phyloP scores from a whole-genome alignment of 2,888 invertebrate species.

The Eupithecia subfuscata region DNA sequence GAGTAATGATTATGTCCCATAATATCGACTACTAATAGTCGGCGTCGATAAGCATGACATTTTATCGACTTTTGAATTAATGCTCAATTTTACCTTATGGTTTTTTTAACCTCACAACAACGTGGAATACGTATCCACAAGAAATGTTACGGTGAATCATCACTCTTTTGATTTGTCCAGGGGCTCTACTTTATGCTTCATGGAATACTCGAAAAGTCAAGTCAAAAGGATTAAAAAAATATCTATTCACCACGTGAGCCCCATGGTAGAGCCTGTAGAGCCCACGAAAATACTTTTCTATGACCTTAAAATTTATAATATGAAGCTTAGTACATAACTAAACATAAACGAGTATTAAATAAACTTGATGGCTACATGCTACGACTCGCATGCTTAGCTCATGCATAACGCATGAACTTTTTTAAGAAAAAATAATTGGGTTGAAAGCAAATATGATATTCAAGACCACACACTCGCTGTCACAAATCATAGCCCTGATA shows the following conservation, averaged over 20 bases:
- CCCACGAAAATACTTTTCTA: neutral
- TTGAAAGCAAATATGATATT: constrained; percentile 17
- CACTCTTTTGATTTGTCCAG: neutral
- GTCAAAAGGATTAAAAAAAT: neutral
- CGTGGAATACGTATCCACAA: neutral
- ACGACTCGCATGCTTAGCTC: neutral
- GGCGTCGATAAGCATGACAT: constrained; percentile 55
- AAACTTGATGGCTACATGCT: neutral
- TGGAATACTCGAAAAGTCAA: neutral
- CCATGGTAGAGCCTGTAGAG: neutral
- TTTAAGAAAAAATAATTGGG: constrained; percentile 6
- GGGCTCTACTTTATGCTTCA: neutral
- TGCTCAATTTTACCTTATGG: constrained; percentile 1
- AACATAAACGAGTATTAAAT: neutral
- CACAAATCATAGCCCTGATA: constrained; percentile 25
- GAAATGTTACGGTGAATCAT: neutral
- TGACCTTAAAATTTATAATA: neutral
- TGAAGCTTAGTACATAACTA: neutral
- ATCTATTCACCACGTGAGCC: neutral
- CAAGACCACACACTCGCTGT: constrained; percentile 26
- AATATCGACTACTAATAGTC: constrained; percentile 62
- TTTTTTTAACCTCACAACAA: constrained; percentile 7
- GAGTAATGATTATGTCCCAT: constrained; percentile 67
- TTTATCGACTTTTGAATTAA: constrained; percentile 40
- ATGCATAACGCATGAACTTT: constrained; percentile 1